phyloP scores from a whole-genome alignment of 2,888 invertebrate genomes.

The Nomada goodeniana region DNA sequence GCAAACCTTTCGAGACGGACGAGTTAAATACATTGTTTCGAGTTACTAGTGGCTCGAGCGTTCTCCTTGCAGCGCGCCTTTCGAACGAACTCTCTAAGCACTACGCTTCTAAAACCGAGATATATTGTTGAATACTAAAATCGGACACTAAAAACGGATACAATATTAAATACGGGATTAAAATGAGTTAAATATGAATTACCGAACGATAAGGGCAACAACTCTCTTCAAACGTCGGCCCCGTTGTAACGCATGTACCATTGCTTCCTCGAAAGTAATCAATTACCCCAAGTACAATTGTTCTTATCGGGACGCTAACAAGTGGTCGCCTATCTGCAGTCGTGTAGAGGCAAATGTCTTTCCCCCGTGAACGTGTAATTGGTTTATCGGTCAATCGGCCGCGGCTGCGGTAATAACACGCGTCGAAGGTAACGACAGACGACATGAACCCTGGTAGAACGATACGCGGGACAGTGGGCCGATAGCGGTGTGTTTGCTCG shows the following conservation, averaged over 20 bases:
- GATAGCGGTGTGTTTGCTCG: slow-evolving; percentile 65
- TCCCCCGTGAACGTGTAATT: slow-evolving; percentile 49
- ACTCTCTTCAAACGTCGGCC: background rate
- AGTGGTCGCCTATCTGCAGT: slow-evolving; percentile 24
- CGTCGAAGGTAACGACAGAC: slow-evolving; percentile 47
- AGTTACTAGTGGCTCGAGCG: background rate
- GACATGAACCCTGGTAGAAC: slow-evolving; percentile 32
- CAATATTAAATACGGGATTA: too few relatives aligned
- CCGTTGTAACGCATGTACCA: background rate
- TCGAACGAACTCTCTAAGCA: too few relatives aligned
- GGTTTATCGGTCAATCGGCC: slow-evolving; percentile 50
- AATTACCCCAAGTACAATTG: slow-evolving; percentile 31
- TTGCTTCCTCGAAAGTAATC: background rate
- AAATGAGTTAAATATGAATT: too few relatives aligned
- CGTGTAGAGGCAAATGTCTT: slow-evolving; percentile 36
- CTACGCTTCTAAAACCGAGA: too few relatives aligned
- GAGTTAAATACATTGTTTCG: slow-evolving; percentile 18
- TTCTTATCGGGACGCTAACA: slow-evolving; percentile 46
- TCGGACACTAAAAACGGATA: too few relatives aligned
- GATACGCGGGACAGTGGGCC: slow-evolving; percentile 41
- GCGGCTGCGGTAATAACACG: slow-evolving; percentile 21
- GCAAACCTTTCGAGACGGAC: slow-evolving; percentile 5
- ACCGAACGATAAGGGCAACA: too few relatives aligned
- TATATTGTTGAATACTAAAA: too few relatives aligned
- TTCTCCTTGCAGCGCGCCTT: too few relatives aligned